Conservation (phyloP, 2,113 vertebrate species). For the Poeciliopsis turrubarensis region DNA sequence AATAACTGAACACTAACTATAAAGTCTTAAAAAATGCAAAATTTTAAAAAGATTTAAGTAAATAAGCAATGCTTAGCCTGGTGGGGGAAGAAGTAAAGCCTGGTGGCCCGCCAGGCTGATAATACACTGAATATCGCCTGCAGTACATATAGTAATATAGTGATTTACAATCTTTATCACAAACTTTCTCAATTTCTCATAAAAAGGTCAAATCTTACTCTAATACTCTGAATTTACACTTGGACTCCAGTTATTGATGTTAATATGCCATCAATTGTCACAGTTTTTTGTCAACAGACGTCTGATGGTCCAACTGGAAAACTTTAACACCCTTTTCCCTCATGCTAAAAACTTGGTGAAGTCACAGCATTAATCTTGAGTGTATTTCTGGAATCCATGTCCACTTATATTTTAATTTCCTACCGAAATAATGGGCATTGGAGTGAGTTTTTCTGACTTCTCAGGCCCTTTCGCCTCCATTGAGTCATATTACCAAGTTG, state of each 20-base stretch:
- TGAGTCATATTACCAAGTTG: slow-evolving; percentile 11
- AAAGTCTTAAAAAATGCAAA: too few relatives aligned
- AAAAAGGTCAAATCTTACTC: not conserved
- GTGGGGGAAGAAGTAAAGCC: too few relatives aligned
- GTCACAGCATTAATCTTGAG: not conserved
- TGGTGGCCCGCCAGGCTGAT: too few relatives aligned
- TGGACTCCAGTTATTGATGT: not conserved
- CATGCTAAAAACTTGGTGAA: not conserved
- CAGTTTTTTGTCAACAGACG: not conserved
- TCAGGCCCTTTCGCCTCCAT: not conserved
- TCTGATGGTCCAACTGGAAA: not conserved
- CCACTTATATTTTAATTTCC: not conserved
- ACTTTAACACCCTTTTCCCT: too few relatives aligned
- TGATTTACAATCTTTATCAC: not conserved
- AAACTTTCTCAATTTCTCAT: not conserved
- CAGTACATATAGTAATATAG: not conserved
- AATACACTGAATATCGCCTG: not conserved
- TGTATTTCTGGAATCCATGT: not conserved
- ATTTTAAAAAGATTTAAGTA: too few relatives aligned
- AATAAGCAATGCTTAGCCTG: too few relatives aligned
- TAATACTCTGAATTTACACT: not conserved
- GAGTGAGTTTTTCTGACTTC: not conserved
- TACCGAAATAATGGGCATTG: not conserved
- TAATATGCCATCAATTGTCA: not conserved
- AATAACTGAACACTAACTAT: too few relatives aligned